phyloP scores from a whole-genome alignment of 2,113 vertebrate species.

The Nerophis ophidion region DNA sequence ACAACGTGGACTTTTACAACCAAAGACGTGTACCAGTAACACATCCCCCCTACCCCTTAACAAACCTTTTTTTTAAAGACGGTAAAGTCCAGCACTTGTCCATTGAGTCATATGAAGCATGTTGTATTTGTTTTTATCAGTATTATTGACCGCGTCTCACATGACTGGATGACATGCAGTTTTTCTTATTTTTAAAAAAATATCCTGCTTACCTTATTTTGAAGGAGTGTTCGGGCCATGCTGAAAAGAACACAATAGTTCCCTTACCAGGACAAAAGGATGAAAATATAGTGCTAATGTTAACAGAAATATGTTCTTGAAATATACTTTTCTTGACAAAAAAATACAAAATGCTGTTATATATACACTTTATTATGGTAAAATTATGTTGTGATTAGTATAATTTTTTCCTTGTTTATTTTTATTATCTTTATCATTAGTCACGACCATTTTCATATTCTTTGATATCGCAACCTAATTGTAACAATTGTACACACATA shows the following conservation, averaged over 20 bases:
- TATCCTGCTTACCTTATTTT: slow-evolving; percentile 21
- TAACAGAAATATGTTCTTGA: background rate
- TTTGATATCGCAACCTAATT: no score
- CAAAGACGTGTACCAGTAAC: slow-evolving; percentile 39
- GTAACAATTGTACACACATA: no score
- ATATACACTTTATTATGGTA: background rate
- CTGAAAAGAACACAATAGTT: background rate
- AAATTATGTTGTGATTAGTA: no score
- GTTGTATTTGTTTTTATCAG: slow-evolving; percentile 57
- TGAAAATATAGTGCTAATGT: background rate
- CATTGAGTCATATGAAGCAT: slow-evolving; percentile 49
- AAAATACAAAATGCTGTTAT: no score
- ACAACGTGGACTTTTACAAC: slow-evolving; percentile 37
- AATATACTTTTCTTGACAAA: no score
- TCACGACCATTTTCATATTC: no score
- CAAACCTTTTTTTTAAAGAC: no score
- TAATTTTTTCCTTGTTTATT: no score
- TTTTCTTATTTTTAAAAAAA: slow-evolving; percentile 43
- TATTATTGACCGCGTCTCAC: slow-evolving; percentile 55
- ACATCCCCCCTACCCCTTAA: background rate
- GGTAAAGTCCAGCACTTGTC: slow-evolving; percentile 57
- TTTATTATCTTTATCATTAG: no score
- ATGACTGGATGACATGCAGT: slow-evolving; percentile 32
- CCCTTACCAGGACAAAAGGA: background rate
- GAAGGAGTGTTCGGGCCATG: background rate